Evolutionary conservation across 2,888 invertebrate genomes (phyloP).

Genomic region (Nephrotoma guestfalica): DNA sequence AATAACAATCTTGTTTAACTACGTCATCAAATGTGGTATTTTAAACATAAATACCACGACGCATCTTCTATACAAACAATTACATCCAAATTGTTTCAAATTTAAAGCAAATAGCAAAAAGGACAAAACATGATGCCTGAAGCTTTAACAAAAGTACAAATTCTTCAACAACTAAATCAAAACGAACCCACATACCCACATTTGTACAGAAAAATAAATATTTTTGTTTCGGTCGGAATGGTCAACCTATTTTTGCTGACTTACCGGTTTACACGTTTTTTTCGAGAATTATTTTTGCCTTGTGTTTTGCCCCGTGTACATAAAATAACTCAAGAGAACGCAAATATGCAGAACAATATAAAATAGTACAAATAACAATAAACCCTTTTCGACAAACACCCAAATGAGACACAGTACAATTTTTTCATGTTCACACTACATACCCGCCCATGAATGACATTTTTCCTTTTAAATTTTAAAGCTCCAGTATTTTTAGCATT

Average conservation of each 20-base stretch:
- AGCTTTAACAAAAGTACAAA: not conserved
- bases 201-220: not conserved
- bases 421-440: no score
- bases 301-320: no score
- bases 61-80: no score
- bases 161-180: not conserved
- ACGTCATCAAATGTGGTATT: no score
- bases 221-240: not conserved
- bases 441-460: no score
- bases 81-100: not conserved
- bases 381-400: not conserved
- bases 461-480: no score
- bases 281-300: not conserved
- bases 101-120: not conserved
- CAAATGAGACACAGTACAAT: not conserved
- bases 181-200: not conserved
- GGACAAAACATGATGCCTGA: not conserved
- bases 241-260: not conserved
- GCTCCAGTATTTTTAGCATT: not conserved
- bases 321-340: not conserved
- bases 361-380: not conserved
- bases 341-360: not conserved
- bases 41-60: no score
- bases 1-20: no score
- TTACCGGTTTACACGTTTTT: not conserved